A percentile compares a stretch with the other conserved stretches of the same genome.
Evolutionary conservation across 2,797 vertebrate genomes (phyloP).

Genomic region (Rhabdophis nuchalis): DNA sequence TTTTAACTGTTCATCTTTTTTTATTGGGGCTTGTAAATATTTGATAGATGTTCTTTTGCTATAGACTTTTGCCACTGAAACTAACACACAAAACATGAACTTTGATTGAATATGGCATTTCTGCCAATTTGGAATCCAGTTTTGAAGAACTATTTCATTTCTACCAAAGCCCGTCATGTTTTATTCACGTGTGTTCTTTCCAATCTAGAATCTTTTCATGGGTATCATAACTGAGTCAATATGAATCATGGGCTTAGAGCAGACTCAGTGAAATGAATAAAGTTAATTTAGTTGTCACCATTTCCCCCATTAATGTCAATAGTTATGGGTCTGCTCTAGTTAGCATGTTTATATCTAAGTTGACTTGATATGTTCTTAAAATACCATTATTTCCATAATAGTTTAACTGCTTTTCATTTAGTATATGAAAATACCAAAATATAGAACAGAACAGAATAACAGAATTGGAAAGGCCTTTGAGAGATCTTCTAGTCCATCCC

Average conservation of each 20-base stretch:
- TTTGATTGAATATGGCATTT: background rate
- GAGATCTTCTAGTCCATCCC: background rate
- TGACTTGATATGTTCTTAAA: background rate
- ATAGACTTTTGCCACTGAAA: background rate
- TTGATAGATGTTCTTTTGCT: background rate
- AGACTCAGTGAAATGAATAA: background rate
- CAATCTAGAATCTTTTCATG: background rate
- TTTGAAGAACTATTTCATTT: background rate
- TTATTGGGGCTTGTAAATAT: constrained; percentile 26
- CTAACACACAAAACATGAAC: background rate
- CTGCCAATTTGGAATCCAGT: background rate
- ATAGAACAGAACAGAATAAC: background rate
- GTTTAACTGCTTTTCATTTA: background rate
- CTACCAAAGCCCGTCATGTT: background rate
- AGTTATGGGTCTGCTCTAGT: background rate
- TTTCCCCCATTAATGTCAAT: background rate
- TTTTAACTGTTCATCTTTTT: background rate
- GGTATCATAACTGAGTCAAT: background rate
- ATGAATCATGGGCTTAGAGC: background rate
- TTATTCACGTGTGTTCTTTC: background rate
- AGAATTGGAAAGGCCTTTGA: background rate
- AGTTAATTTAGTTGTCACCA: background rate
- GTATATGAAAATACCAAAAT: background rate
- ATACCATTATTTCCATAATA: background rate
- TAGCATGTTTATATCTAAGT: background rate